These are phyloP conservation scores for Drosophila anomalata DNA, from an alignment of 2,888 invertebrate species.

Conservation along the genomic window DNA sequence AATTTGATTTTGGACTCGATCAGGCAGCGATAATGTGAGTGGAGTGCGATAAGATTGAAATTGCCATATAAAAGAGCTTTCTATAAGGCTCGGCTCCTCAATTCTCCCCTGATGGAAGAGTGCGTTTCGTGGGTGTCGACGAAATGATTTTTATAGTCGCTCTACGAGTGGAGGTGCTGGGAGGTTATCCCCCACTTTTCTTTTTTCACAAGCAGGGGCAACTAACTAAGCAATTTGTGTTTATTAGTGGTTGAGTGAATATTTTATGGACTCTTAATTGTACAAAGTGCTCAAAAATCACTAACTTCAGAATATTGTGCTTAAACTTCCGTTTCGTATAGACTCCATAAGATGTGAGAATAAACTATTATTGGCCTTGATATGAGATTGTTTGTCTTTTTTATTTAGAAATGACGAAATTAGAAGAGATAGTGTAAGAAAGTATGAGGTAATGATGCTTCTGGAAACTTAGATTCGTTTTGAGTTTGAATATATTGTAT, in stretches of 20 bases:
- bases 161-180: conserved; percentile 30
- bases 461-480: neutral
- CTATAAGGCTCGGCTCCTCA: conserved; percentile 20
- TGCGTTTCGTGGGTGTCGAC: conserved; percentile 28
- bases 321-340: conserved; percentile 17
- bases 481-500: too few relatives aligned
- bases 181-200: conserved; percentile 8
- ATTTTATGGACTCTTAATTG: conserved; percentile 55
- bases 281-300: conserved; percentile 54
- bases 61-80: conserved; percentile 32
- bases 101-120: conserved; percentile 10
- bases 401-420: neutral
- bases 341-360: conserved; percentile 14
- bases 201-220: conserved; percentile 50
- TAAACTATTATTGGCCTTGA: conserved; percentile 28
- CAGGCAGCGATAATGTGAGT: conserved; percentile 54
- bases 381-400: neutral
- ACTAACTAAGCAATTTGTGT: conserved; percentile 39
- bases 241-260: conserved; percentile 56
- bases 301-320: conserved; percentile 30
- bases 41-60: conserved; percentile 69
- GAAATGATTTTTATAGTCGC: conserved; percentile 61
- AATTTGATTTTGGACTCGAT: conserved; percentile 69
- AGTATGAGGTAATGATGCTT: neutral
- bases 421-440: neutral